These are phyloP conservation scores for Agriopis aurantiaria DNA, from an alignment of 2,888 invertebrate genomes.

Conservation along the genomic window DNA sequence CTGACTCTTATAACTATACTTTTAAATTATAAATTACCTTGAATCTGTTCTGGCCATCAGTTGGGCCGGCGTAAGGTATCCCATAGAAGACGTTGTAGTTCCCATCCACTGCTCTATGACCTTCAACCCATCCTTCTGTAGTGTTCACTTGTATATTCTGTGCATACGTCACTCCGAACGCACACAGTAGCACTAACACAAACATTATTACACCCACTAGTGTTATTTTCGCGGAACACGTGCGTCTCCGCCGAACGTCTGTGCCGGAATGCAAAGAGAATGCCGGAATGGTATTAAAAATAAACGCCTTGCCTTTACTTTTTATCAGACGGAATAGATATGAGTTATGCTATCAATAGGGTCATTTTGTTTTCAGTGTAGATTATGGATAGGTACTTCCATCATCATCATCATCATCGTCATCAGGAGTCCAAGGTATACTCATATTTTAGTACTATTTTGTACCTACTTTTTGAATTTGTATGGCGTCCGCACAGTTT, in stretches of 20 bases:
- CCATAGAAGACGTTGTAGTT: slow-evolving; percentile 69
- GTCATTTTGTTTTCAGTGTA: slow-evolving; percentile 5
- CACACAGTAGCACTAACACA: slow-evolving; percentile 46
- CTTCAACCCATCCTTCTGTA: slow-evolving; percentile 67
- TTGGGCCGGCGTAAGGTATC: slow-evolving; percentile 69
- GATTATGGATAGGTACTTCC: not conserved
- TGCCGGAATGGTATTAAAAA: slow-evolving; percentile 27
- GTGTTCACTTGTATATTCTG: slow-evolving; percentile 66
- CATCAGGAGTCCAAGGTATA: too few relatives aligned
- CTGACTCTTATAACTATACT: not conserved
- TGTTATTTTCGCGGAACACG: slow-evolving; percentile 25
- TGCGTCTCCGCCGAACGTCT: slow-evolving; percentile 23
- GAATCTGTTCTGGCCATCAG: slow-evolving; percentile 63
- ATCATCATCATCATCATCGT: not conserved
- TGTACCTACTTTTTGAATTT: too few relatives aligned
- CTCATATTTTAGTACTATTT: too few relatives aligned
- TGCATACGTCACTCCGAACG: slow-evolving; percentile 50
- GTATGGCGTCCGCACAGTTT: too few relatives aligned
- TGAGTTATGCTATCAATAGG: slow-evolving; percentile 4
- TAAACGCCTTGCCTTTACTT: slow-evolving; percentile 19
- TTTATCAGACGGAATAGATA: slow-evolving; percentile 45
- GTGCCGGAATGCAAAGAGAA: slow-evolving; percentile 33
- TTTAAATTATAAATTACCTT: slow-evolving; percentile 55
- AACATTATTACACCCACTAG: slow-evolving; percentile 47
- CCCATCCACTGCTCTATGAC: slow-evolving; percentile 57